These are phyloP conservation scores for Rhagonycha fulva DNA, from an alignment of 2,888 invertebrate genomes.

Conservation along the genomic window DNA sequence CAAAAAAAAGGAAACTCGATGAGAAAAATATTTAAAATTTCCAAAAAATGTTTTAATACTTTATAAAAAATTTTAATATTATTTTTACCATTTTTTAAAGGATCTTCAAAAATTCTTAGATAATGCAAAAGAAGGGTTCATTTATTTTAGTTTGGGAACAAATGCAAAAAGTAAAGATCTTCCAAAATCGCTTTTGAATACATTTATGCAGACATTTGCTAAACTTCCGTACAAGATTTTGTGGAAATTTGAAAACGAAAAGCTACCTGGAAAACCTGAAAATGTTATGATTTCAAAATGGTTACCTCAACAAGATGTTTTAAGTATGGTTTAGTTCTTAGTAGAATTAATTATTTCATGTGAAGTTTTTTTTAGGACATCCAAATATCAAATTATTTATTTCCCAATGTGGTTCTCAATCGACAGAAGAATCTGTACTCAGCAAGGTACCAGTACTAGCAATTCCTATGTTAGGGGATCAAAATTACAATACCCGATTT, in stretches of 20 bases:
- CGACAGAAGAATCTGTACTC: conserved; percentile 38
- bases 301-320: conserved; percentile 56
- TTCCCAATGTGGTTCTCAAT: conserved; percentile 38
- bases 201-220: conserved; percentile 49
- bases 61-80: no score
- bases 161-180: conserved; percentile 50
- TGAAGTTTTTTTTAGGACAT: conserved; percentile 26
- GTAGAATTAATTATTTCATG: not conserved
- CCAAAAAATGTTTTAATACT: no score
- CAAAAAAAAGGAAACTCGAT: no score
- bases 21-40: no score
- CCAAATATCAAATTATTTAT: conserved; percentile 36
- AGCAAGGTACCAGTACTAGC: conserved; percentile 42
- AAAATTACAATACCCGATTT: conserved; percentile 36
- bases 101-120: conserved; percentile 49
- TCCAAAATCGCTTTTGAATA: conserved; percentile 42
- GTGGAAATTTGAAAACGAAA: conserved; percentile 55
- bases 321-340: conserved; percentile 43
- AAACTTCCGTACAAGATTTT: conserved; percentile 53
- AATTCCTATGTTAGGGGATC: conserved; percentile 41
- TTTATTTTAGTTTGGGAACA: conserved; percentile 55
- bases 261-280: conserved; percentile 46
- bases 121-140: conserved; percentile 47
- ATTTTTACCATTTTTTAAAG: conserved; percentile 34
- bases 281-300: conserved; percentile 55